Evolutionary conservation across 2,888 invertebrate genomes (phyloP).

Genomic region (Drosophila hawaiiensis): DNA sequence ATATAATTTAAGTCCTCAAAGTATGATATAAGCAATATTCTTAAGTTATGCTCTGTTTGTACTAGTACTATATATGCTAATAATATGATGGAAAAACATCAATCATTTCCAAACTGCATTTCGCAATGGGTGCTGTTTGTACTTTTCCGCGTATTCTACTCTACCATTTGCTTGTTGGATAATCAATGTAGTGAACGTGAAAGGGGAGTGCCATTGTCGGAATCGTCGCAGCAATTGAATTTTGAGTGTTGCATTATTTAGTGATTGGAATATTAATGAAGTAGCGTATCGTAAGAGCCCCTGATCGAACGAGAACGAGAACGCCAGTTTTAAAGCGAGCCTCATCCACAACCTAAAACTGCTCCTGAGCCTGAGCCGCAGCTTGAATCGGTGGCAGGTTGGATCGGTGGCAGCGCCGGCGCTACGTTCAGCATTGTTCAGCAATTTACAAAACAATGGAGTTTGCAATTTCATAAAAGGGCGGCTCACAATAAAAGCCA

Average conservation of each 20-base stretch:
- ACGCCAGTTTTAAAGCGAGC: neutral
- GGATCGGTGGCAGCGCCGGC: conserved; percentile 69
- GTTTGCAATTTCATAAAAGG: conserved; percentile 23
- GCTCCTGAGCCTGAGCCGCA: neutral
- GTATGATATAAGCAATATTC: neutral
- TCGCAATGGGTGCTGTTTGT: neutral
- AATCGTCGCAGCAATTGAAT: conserved; percentile 26
- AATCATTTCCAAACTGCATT: neutral
- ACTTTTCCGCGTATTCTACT: neutral
- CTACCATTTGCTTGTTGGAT: neutral
- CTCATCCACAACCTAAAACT: conserved; percentile 1
- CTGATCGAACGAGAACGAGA: neutral
- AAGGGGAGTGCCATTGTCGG: conserved; percentile 20
- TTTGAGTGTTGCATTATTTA: conserved; percentile 41
- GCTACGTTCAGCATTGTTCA: conserved; percentile 65
- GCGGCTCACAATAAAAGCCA: conserved; percentile 74
- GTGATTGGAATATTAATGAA: conserved; percentile 60
- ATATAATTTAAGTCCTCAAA: neutral
- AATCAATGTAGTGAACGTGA: conserved; percentile 28
- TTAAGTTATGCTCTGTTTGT: neutral
- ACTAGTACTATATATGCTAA: neutral
- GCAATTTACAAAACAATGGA: conserved; percentile 67
- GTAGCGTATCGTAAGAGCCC: neutral
- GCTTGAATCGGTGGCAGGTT: neutral
- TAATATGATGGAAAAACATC: neutral